Evolutionary conservation across 2,888 invertebrate species (phyloP), one percentile per base, ranked within the genome.

Genomic region (Pristionchus maxplancki): DNA sequence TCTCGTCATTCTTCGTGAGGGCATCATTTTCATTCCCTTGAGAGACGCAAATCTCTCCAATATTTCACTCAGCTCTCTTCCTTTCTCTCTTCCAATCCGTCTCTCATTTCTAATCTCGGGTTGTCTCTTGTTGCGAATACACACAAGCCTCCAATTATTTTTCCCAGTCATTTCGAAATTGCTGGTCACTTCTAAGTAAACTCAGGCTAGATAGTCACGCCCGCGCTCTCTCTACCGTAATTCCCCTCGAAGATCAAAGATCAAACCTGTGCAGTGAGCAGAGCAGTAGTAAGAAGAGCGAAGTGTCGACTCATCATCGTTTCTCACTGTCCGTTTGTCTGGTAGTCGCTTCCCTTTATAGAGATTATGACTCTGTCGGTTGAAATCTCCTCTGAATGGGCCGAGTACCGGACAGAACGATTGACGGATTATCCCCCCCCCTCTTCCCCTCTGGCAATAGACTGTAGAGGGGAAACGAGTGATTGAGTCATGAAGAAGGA

Each of bases 1-100:
- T 78, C n/a, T n/a, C 78, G 78, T 78, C 78, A 78, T 78, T 48
- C 44, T 28, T 44, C n/a, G 13, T 24, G 34, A 4, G 74, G 24
- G 44, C 78, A 44, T 78, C 78, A 44, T 48, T 78, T 78, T 78
- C 13, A 78, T 48, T 78, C 78, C 78, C 78, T 20, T n/a, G 44
- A 44, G 78, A 71, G 71, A 24, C 34, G 31, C 13, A 37, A 34
- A 71, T 71, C 71, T 71, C 71, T 71, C 71, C 17, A 37, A 71
- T 71, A 71, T 71, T 71, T 71, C 71, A 71, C 71, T 71, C 71
- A 71, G 37, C 71, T 31, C 64, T 64, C 31, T 31, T 31, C 34
- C 31, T 64, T 34, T 64, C 71, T 71, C 71, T 58, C 71, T 40
- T 20, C 31, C 37, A 28, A 64, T 64, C 15, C 71, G 37, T 20